These are phyloP conservation scores for Penaeus chinensis DNA, from an alignment of 1,140 invertebrate species.

Conservation along the genomic window DNA sequence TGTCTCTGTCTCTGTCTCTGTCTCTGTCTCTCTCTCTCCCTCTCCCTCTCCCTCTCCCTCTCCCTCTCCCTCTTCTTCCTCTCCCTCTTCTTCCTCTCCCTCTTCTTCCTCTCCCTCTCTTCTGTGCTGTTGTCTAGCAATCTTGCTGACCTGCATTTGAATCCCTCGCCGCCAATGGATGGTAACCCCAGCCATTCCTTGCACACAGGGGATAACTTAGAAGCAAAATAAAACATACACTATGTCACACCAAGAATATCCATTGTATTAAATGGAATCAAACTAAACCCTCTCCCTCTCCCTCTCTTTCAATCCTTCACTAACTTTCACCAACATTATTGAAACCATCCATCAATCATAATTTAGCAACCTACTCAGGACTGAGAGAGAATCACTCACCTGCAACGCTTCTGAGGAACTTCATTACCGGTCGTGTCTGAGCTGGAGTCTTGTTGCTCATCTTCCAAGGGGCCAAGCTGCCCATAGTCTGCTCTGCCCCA, in stretches of 20 bases:
- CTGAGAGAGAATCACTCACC: slow-evolving; percentile 23
- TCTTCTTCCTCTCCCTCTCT: not conserved
- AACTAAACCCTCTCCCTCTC: no score
- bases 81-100: not conserved
- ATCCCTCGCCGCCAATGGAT: not conserved
- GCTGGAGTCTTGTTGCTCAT: slow-evolving; percentile 56
- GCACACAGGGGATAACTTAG: not conserved
- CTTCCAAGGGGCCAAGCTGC: slow-evolving; percentile 73
- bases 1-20: no score
- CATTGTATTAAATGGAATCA: no score
- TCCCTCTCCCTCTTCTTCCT: not conserved
- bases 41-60: no score
- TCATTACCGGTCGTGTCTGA: slow-evolving; percentile 42
- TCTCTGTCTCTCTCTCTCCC: no score
- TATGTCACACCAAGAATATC: no score
- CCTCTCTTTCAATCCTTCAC: no score
- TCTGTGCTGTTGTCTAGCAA: not conserved
- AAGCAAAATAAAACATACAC: no score
- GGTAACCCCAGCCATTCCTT: not conserved
- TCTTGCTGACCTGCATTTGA: no score
- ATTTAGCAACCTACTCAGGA: not conserved
- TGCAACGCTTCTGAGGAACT: slow-evolving; percentile 35
- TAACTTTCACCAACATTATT: no score
- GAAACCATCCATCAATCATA: no score
- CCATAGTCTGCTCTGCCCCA: slow-evolving; percentile 88